These are phyloP conservation scores for Bucorvus abyssinicus DNA, from an alignment of 2,797 vertebrate genomes.

Conservation along the genomic window DNA sequence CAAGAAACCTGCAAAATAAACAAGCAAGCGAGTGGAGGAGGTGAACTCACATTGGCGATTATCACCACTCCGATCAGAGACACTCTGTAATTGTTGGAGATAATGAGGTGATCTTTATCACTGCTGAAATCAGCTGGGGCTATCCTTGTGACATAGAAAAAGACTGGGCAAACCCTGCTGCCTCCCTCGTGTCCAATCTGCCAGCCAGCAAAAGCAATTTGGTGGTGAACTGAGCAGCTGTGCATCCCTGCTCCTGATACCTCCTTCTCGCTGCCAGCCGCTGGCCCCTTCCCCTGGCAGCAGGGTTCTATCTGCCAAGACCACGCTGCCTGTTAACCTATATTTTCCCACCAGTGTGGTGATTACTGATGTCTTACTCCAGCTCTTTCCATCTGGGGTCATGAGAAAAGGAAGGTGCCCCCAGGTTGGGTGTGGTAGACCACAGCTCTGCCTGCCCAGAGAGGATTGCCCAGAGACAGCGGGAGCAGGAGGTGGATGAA, in stretches of 20 bases:
- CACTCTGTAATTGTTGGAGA: neutral
- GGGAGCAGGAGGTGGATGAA: neutral
- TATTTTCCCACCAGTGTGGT: accelerated
- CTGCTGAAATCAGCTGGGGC: neutral
- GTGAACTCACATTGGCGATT: neutral
- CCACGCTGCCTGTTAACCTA: neutral
- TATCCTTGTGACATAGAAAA: neutral
- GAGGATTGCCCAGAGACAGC: neutral
- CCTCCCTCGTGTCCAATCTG: neutral
- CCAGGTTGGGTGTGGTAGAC: neutral
- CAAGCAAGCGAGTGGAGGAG: neutral
- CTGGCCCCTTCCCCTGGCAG: neutral
- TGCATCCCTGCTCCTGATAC: neutral
- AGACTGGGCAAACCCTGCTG: neutral
- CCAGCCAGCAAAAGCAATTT: neutral
- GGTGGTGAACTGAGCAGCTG: accelerated
- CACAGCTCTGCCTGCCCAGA: neutral
- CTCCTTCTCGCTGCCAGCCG: accelerated
- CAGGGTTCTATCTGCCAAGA: neutral
- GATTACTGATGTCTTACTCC: neutral
- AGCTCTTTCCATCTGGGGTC: neutral
- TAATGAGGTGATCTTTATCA: neutral
- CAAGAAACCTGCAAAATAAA: neutral
- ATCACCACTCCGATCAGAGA: neutral
- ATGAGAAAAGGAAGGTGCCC: neutral